Evolutionary conservation across 1,140 invertebrate genomes (phyloP).

Genomic region (Euglossa dilemma): DNA sequence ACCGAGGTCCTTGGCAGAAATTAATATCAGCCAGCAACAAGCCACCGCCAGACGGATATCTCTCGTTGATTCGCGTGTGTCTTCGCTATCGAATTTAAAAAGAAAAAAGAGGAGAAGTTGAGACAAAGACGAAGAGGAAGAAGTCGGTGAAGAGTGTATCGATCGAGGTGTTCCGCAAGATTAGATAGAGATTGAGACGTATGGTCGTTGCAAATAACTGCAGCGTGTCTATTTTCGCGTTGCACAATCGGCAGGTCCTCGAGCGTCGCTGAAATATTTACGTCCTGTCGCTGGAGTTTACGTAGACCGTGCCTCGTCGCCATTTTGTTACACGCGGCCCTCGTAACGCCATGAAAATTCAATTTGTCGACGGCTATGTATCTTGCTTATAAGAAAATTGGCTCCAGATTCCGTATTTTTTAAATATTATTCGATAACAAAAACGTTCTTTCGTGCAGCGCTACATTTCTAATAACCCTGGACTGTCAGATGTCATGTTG

Average conservation of each 20-base stretch:
- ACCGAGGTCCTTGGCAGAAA: conserved; percentile 32
- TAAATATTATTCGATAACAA: too few relatives aligned
- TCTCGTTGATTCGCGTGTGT: conserved; percentile 49
- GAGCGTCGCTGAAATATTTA: not conserved
- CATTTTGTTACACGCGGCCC: not conserved
- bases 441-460: too few relatives aligned
- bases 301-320: not conserved
- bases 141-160: conserved; percentile 34
- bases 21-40: conserved; percentile 53
- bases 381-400: too few relatives aligned
- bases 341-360: too few relatives aligned
- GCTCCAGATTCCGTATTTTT: too few relatives aligned
- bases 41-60: conserved; percentile 10
- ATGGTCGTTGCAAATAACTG: conserved; percentile 6
- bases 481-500: too few relatives aligned
- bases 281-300: not conserved
- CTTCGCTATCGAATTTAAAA: conserved; percentile 35
- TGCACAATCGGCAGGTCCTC: not conserved
- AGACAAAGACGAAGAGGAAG: conserved; percentile 5
- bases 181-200: conserved; percentile 42
- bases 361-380: too few relatives aligned
- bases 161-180: conserved; percentile 35
- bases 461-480: too few relatives aligned
- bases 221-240: conserved; percentile 8
- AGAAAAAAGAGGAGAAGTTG: not conserved